Evolutionary conservation across 2,888 invertebrate genomes (phyloP), one percentile per base, ranked within the genome.

Genomic region (Germaria angustata): DNA sequence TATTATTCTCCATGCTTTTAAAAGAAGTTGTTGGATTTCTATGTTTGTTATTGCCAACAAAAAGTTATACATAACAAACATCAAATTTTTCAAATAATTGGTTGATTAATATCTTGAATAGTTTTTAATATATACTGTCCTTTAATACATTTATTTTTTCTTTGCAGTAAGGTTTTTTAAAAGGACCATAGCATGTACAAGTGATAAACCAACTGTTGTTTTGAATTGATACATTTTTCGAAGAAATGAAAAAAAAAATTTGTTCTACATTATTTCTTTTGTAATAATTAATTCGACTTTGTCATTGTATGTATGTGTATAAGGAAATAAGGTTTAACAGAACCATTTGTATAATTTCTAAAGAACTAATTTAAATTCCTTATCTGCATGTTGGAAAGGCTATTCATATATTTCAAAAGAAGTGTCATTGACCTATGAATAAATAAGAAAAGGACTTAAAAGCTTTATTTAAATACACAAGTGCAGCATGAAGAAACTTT

Each of bases 351-450:
- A 0, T 34, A 17, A 2, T 9, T 41, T 22, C 15, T 20, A 41
- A 68, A 61, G 24, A 68, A 61, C 39, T 32, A 22, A 34, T 68
- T 32, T 51, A 41, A 49, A 76, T 53, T 55, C 34, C 44, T 76
- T 66, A 68, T 77, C 51, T 44, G 1, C 9, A 1, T 3, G 22
- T 22, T 36, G 32, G 8, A 63, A 55, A 55, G 34, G 15, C 20
- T 22, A 24, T 66, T 28, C 0, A 51, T 69, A 20, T 39, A 15
- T 36, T 61, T 53, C 28, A 20, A 57, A 65, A 28, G 46, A 49
- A 55, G 46, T 79, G 59, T 49, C 71, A 79, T 79, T 79, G 78
- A 79, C 72, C 71, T 24, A 65, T 53, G 51, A 17, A 49, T 39
- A 65, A 1, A 57, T 28, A 22, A 57, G 57, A 57, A 55, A 65